Base-by-base conservation (phyloP, 2,113 vertebrate species). In the Glaucidium brasilianum region DNA sequence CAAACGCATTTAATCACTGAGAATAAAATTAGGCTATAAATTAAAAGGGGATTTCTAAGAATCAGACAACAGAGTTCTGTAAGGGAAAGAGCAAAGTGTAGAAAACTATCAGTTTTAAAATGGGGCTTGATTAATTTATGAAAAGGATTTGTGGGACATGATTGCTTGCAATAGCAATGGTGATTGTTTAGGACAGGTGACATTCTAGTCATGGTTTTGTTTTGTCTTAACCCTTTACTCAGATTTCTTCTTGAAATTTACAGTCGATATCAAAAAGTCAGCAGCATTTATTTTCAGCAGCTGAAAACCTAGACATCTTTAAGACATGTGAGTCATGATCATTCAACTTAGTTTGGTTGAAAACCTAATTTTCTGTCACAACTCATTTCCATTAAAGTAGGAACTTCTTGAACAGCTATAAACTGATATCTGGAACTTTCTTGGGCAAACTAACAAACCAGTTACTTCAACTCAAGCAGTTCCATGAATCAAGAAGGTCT, bases 11-110 rank as follows among this genome's bases (percentile, higher is more conserved):
- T 96, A 93, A 96, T 93, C 73, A 90, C 56, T 75, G 16, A 75
- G 87, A 88, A 90, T 90, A 87, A 91, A 91, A 60, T 91, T 81
- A 95, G 81, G 53, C 22, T 93, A 80, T 66, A 93, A 95, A 95
- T 96, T 94, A 97, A 96, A 88, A 88, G 58, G 47, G 13, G 17
- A 34, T 83, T 95, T 96, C 88, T 93, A 92, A 88, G 81, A 93
- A 93, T 69, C 35, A 62, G 66, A 76, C 45, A 50, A 55, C 35
- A 56, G 84, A 85, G 60, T 91, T 82, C 76, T 85, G 23, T 52
- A 94, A 90, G 25, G 19, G 23, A 91, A 91, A 76, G 73, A 78
- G 45, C 10, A 49, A 85, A 90, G 39, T 13, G 34, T 45, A 90
- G 74, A 79, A 95, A 81, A 74, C 6, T 4, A 88, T 27, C 19